These are phyloP conservation scores for Stenurella melanura DNA, from an alignment of 2,888 invertebrate genomes.

Conservation along the genomic window DNA sequence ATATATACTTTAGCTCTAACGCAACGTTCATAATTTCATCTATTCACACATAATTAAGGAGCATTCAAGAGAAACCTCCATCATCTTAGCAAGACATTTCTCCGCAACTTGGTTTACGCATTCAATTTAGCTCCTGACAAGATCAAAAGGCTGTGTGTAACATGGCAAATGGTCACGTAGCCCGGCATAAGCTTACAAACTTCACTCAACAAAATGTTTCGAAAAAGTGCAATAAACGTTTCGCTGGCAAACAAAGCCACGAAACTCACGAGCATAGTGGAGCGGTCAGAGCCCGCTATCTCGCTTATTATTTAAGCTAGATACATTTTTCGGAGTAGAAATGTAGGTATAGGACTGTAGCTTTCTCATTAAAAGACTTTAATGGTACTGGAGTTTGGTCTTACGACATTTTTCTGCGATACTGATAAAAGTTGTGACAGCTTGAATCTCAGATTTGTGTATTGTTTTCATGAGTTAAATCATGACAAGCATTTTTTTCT, in stretches of 20 bases:
- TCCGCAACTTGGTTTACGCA: constrained; percentile 21
- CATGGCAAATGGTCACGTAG: constrained; percentile 36
- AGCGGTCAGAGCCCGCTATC: too few relatives aligned
- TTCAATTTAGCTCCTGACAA: constrained; percentile 23
- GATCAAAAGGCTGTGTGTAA: constrained; percentile 36
- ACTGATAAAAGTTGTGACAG: too few relatives aligned
- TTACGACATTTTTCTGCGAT: too few relatives aligned
- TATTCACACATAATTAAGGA: not conserved
- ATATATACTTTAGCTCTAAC: not conserved
- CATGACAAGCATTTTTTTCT: too few relatives aligned
- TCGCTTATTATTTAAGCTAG: too few relatives aligned
- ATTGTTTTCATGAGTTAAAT: too few relatives aligned
- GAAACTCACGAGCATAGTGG: too few relatives aligned
- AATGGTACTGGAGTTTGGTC: too few relatives aligned
- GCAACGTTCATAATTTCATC: not conserved
- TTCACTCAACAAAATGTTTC: constrained; percentile 1
- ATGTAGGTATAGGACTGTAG: too few relatives aligned
- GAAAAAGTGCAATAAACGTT: not conserved
- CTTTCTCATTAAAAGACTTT: too few relatives aligned
- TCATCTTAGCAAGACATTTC: not conserved
- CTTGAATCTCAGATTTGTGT: too few relatives aligned
- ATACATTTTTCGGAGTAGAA: too few relatives aligned
- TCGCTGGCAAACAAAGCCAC: constrained; percentile 5
- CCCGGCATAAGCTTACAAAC: not conserved
- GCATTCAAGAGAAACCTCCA: not conserved